A percentile compares a stretch with the other conserved stretches of the same genome.
These are phyloP conservation scores for Ceuthmochares aereus DNA, from an alignment of 2,113 vertebrate genomes.

Conservation along the genomic window DNA sequence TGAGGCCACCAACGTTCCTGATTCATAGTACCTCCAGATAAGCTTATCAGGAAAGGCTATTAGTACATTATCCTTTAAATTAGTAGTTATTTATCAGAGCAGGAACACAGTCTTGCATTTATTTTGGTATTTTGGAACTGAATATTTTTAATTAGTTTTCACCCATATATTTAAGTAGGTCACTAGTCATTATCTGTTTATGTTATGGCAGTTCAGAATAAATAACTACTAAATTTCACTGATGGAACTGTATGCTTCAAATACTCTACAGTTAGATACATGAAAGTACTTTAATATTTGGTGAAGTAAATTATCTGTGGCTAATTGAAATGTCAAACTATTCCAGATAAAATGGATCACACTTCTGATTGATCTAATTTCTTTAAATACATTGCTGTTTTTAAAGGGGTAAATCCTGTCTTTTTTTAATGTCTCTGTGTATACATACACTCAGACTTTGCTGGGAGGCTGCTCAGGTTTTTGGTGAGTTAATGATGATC, in stretches of 20 bases:
- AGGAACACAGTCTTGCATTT: not conserved
- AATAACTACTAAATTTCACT: not conserved
- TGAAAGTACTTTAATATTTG: slow-evolving; percentile 2
- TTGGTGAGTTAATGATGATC: not conserved
- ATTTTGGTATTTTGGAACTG: not conserved
- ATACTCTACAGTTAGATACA: not conserved
- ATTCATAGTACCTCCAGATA: not conserved
- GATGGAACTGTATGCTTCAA: not conserved
- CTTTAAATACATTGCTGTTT: not conserved
- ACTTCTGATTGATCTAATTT: slow-evolving; percentile 4
- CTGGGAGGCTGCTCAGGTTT: not conserved
- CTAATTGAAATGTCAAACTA: slow-evolving; percentile 7
- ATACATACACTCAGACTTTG: not conserved
- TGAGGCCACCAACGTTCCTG: not conserved
- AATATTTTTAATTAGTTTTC: not conserved
- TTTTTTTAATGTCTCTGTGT: not conserved
- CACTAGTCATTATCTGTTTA: slow-evolving; percentile 29
- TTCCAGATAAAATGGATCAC: not conserved
- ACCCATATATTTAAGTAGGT: slow-evolving; percentile 25
- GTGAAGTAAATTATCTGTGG: not conserved
- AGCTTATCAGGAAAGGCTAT: not conserved
- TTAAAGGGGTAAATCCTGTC: not conserved
- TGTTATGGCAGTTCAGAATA: not conserved
- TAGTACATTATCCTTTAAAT: not conserved
- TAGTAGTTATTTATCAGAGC: not conserved